These are phyloP conservation scores for Brachyhypopomus occidentalis DNA, from an alignment of 2,113 vertebrate genomes.

Conservation along the genomic window DNA sequence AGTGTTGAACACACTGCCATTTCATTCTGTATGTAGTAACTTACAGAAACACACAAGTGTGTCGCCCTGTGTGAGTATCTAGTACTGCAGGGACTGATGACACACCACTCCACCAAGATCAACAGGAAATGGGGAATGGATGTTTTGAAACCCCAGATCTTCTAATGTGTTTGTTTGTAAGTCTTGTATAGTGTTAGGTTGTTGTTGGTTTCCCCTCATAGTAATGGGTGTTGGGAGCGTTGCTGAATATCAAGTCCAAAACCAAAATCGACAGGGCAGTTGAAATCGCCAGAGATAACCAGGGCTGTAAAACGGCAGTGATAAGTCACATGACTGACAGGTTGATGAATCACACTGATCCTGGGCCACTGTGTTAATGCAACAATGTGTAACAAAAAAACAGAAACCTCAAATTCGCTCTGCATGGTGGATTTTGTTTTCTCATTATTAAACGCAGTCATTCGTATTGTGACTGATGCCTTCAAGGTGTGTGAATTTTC, in stretches of 20 bases:
- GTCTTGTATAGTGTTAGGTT: neutral
- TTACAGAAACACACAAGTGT: no score
- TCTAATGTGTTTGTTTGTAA: slow-evolving; percentile 5
- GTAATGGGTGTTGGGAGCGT: slow-evolving; percentile 21
- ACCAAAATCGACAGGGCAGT: slow-evolving; percentile 37
- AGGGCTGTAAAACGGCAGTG: slow-evolving; percentile 34
- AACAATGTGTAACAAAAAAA: slow-evolving; percentile 22
- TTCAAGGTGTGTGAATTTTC: slow-evolving; percentile 38
- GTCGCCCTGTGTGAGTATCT: neutral
- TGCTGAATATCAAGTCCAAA: slow-evolving; percentile 40
- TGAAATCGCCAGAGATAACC: slow-evolving; percentile 45
- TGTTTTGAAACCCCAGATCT: slow-evolving; percentile 5
- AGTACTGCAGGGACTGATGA: neutral
- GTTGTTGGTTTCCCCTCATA: slow-evolving; percentile 8
- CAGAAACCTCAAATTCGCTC: slow-evolving; percentile 3
- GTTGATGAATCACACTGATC: slow-evolving; percentile 50
- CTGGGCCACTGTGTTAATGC: slow-evolving; percentile 35
- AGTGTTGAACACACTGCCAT: neutral
- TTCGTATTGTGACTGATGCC: slow-evolving; percentile 26
- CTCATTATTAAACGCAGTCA: slow-evolving; percentile 14
- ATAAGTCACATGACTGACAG: slow-evolving; percentile 40
- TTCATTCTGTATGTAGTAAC: neutral
- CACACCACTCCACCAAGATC: neutral
- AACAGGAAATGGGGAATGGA: neutral
- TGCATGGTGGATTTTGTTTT: slow-evolving; percentile 29